A percentile compares a stretch with the other conserved stretches of the same genome.
These are phyloP conservation scores for Nematopogon swammerdamellus DNA, from an alignment of 2,888 invertebrate species.

Conservation along the genomic window DNA sequence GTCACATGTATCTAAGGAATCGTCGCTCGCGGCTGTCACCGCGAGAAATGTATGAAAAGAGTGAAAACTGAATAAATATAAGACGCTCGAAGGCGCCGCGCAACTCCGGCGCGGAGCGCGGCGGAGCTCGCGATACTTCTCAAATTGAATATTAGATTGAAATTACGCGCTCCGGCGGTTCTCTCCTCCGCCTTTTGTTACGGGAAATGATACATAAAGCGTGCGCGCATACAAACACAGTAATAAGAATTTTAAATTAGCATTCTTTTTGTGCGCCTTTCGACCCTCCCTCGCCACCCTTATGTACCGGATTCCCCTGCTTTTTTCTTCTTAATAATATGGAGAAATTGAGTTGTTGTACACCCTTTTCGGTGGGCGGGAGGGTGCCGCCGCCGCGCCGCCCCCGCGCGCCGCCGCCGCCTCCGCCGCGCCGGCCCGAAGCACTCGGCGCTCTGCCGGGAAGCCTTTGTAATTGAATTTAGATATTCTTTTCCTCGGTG, in stretches of 20 bases:
- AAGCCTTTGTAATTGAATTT: constrained; percentile 57
- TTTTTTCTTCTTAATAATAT: constrained; percentile 43
- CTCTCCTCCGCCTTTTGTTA: constrained; percentile 46
- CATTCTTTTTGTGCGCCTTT: constrained; percentile 50
- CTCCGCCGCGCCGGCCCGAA: too few relatives aligned
- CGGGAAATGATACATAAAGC: constrained; percentile 48
- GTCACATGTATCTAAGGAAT: too few relatives aligned
- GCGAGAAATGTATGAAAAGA: too few relatives aligned
- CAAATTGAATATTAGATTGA: constrained; percentile 55
- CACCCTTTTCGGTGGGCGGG: constrained; percentile 48
- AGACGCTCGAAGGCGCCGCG: not conserved
- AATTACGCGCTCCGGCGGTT: constrained; percentile 46
- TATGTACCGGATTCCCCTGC: constrained; percentile 24
- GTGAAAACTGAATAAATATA: too few relatives aligned
- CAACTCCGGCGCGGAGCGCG: constrained; percentile 3
- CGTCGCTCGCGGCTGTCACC: too few relatives aligned
- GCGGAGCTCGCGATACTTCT: constrained; percentile 39
- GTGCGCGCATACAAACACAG: constrained; percentile 51
- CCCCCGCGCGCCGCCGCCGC: too few relatives aligned
- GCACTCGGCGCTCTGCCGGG: constrained; percentile 18
- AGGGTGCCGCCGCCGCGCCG: constrained; percentile 49
- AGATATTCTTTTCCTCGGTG: constrained; percentile 44
- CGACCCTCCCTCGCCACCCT: constrained; percentile 34
- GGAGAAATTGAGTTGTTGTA: constrained; percentile 56
- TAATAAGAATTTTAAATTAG: constrained; percentile 57